Conservation (phyloP, 2,113 vertebrate genomes). For the Paracyprichromis sp. region DNA sequence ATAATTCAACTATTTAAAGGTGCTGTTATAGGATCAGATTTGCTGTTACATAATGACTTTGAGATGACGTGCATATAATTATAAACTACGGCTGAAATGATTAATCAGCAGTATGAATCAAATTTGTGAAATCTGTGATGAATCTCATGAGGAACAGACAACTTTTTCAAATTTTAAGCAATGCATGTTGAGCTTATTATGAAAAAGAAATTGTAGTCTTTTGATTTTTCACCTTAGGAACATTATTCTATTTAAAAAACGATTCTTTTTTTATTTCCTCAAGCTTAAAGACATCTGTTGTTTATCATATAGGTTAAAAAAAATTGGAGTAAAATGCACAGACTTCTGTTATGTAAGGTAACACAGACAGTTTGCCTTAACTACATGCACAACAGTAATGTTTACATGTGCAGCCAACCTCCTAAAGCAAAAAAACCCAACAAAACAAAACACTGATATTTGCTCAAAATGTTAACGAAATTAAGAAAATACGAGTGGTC, state of each 20-base stretch:
- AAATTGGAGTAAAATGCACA: neutral
- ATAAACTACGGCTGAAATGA: neutral
- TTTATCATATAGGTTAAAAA: neutral
- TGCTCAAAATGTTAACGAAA: neutral
- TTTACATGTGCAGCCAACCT: neutral
- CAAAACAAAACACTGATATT: neutral
- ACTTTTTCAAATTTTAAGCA: neutral
- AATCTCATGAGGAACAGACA: neutral
- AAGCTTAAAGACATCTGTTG: neutral
- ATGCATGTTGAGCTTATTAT: neutral
- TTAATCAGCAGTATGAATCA: neutral
- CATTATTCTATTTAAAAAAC: neutral
- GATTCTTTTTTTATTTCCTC: neutral
- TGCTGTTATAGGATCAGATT: constrained; percentile 15
- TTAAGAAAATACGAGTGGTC: neutral
- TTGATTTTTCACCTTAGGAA: neutral
- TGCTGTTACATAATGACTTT: neutral
- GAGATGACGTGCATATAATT: neutral
- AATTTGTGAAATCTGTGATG: neutral
- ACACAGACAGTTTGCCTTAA: neutral
- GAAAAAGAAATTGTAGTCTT: neutral
- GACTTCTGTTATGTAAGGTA: neutral
- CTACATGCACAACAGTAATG: neutral
- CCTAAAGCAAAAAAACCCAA: neutral
- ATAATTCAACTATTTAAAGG: constrained; percentile 40